Evolutionary conservation across 2,797 vertebrate genomes (phyloP).

Genomic region (Uromys caudimaculatus): DNA sequence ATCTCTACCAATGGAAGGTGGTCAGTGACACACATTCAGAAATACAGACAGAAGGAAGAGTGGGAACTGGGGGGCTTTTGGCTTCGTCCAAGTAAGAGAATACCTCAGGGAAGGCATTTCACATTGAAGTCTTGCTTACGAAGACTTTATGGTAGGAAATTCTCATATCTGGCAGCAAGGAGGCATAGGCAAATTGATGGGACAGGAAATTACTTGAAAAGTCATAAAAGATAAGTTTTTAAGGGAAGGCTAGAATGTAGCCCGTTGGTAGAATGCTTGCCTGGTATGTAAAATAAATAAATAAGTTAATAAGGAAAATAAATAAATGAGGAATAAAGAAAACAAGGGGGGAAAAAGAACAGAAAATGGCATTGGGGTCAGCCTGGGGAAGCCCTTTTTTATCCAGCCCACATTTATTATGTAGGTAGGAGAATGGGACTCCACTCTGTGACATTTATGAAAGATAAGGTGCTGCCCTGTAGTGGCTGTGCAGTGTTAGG

Average conservation of each 20-base stretch:
- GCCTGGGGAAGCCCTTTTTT: not conserved
- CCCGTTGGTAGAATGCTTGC: not conserved
- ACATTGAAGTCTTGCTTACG: constrained; percentile 9
- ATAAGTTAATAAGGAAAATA: not conserved
- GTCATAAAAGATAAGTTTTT: constrained; percentile 10
- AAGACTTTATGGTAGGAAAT: not conserved
- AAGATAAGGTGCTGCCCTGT: not conserved
- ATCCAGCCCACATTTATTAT: not conserved
- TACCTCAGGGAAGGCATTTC: not conserved
- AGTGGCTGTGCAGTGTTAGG: not conserved
- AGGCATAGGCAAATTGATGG: constrained; percentile 30
- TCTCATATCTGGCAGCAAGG: not conserved
- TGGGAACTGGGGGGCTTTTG: not conserved
- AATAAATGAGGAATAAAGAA: not conserved
- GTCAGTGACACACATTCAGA: not conserved
- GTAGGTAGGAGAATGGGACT: not conserved
- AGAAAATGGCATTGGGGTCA: not conserved
- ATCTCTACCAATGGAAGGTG: not conserved
- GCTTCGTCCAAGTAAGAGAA: constrained; percentile 17
- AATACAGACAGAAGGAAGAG: not conserved
- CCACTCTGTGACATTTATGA: constrained; percentile 16
- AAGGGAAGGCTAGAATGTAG: not conserved
- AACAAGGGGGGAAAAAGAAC: not conserved
- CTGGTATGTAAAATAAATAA: not conserved
- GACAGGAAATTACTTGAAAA: not conserved